phyloP scores from a whole-genome alignment of 2,888 invertebrate genomes.

The Nephrocerus scutellatus region DNA sequence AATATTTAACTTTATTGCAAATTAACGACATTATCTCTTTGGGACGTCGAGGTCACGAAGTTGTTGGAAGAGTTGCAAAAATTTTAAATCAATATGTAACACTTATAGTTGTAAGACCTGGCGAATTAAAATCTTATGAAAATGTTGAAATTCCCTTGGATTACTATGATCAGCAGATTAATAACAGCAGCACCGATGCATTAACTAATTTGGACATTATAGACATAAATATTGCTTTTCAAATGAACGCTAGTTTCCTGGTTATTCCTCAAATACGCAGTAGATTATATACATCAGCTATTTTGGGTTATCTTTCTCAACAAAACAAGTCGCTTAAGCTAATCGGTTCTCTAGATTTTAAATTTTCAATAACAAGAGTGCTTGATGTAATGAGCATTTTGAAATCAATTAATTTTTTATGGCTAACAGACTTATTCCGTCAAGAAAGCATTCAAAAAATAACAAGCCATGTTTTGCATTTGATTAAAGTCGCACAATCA shows the following conservation, averaged over 20 bases:
- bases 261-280: slow-evolving; percentile 35
- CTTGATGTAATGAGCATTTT: slow-evolving; percentile 37
- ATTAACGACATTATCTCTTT: slow-evolving; percentile 35
- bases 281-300: slow-evolving; percentile 28
- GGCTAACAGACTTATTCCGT: slow-evolving; percentile 38
- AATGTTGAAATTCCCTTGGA: slow-evolving; percentile 38
- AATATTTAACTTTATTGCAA: slow-evolving; percentile 31
- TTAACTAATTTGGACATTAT: slow-evolving; percentile 25
- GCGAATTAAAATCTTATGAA: slow-evolving; percentile 37
- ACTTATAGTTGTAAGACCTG: slow-evolving; percentile 31
- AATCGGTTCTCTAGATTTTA: slow-evolving; percentile 37
- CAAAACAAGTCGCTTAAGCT: slow-evolving; percentile 26
- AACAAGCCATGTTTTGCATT: slow-evolving; percentile 32
- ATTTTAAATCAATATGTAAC: slow-evolving; percentile 33
- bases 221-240: slow-evolving; percentile 32
- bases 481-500: slow-evolving; percentile 32
- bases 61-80: slow-evolving; percentile 34
- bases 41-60: slow-evolving; percentile 30
- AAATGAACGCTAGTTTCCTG: slow-evolving; percentile 33
- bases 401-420: slow-evolving; percentile 35
- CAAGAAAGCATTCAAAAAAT: slow-evolving; percentile 28
- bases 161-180: slow-evolving; percentile 29
- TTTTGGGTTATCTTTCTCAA: slow-evolving; percentile 26
- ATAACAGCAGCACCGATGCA: slow-evolving; percentile 17
- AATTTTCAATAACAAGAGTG: slow-evolving; percentile 33